A percentile compares a stretch with the other conserved stretches of the same genome.
Conservation (phyloP, 2,113 vertebrate genomes). For the Halcyon senegalensis region DNA sequence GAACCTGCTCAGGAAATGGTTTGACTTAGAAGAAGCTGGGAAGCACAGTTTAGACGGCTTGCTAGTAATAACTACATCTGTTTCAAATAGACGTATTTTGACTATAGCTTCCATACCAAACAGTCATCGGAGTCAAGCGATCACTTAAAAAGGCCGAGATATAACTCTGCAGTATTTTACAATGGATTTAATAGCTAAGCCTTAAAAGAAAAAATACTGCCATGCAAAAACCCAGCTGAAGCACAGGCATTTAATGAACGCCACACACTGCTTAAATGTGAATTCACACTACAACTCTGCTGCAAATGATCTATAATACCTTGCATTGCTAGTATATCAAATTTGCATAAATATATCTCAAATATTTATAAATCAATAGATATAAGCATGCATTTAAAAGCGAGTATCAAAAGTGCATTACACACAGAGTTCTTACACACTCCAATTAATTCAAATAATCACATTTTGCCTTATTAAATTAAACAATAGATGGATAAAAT, state of each 20-base stretch:
- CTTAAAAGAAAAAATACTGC: background rate
- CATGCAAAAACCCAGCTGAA: conserved; percentile 21
- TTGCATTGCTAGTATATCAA: conserved; percentile 18
- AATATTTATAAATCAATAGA: conserved; percentile 57
- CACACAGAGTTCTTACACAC: conserved; percentile 5
- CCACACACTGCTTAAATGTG: conserved; percentile 6
- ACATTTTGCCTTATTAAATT: conserved; percentile 56
- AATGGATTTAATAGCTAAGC: conserved; percentile 33
- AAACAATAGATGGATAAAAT: conserved; percentile 47
- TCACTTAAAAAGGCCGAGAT: conserved; percentile 33
- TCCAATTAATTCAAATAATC: conserved; percentile 67
- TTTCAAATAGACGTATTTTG: conserved; percentile 49
- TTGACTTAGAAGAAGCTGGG: background rate
- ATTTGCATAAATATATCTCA: conserved; percentile 60
- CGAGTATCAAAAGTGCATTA: conserved; percentile 49
- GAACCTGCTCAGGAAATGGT: background rate
- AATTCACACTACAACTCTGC: conserved; percentile 40
- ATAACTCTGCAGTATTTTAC: conserved; percentile 28
- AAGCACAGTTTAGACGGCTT: background rate
- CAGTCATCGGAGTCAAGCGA: conserved; percentile 14
- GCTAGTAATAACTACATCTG: conserved; percentile 36
- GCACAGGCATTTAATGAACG: background rate
- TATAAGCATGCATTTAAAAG: conserved; percentile 47
- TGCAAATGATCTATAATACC: conserved; percentile 37
- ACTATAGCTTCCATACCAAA: conserved; percentile 12